These are phyloP conservation scores for Tachina lurida DNA, from an alignment of 2,888 invertebrate species.

Conservation along the genomic window DNA sequence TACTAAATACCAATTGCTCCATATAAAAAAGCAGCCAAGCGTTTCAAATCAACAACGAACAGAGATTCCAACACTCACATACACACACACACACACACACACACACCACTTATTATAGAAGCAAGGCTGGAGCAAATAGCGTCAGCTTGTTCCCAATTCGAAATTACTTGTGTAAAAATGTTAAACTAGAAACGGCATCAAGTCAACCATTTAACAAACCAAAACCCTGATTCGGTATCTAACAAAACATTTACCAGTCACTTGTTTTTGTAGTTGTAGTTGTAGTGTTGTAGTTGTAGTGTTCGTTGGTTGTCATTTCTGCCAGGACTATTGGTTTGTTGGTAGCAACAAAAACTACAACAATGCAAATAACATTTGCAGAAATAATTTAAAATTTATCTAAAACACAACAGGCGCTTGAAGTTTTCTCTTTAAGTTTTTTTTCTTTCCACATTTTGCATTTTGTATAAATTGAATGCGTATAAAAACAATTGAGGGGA, in stretches of 20 bases:
- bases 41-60: constrained; percentile 17
- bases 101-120: no score
- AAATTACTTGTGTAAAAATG: constrained; percentile 9
- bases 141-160: constrained; percentile 31
- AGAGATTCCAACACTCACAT: background rate
- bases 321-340: constrained; percentile 46
- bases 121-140: background rate
- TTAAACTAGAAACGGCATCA: constrained; percentile 27
- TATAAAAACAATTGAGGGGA: constrained; percentile 1
- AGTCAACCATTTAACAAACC: constrained; percentile 63
- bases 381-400: constrained; percentile 75
- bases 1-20: constrained; percentile 26
- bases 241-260: constrained; percentile 38
- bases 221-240: constrained; percentile 55
- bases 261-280: no score
- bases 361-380: constrained; percentile 50
- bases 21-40: constrained; percentile 26
- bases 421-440: constrained; percentile 3
- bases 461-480: constrained; percentile 34
- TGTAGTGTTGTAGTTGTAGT: no score
- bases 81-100: background rate
- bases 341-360: background rate
- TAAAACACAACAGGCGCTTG: constrained; percentile 70
- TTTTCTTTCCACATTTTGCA: background rate
- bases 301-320: constrained; percentile 18